Evolutionary conservation across 2,113 vertebrate species (phyloP).

Genomic region (Calcarius ornatus): DNA sequence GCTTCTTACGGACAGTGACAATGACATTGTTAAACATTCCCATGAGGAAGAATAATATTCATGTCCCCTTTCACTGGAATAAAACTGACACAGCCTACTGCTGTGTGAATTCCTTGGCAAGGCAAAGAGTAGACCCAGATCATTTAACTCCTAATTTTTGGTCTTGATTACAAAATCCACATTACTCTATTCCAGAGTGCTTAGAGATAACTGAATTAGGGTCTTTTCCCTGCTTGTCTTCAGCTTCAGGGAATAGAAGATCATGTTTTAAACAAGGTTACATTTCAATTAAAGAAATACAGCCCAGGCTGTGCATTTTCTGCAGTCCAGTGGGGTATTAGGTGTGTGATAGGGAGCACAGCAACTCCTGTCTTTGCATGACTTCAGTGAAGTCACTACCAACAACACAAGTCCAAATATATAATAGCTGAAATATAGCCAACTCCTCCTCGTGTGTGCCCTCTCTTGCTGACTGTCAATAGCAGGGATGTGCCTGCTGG

Average conservation of each 20-base stretch:
- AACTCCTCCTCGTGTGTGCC: background rate
- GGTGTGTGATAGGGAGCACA: background rate
- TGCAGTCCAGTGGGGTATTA: background rate
- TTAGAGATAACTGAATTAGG: background rate
- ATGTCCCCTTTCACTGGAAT: background rate
- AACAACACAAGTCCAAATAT: background rate
- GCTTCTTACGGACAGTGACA: slow-evolving; percentile 1
- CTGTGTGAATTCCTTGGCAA: background rate
- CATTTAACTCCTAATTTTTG: background rate
- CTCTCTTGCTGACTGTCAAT: background rate
- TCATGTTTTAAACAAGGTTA: background rate
- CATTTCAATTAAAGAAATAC: background rate
- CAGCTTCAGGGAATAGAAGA: background rate
- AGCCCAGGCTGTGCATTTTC: background rate
- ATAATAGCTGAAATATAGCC: background rate
- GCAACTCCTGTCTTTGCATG: background rate
- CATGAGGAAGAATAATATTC: background rate
- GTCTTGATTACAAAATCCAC: background rate
- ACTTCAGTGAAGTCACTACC: background rate
- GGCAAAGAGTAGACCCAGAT: background rate
- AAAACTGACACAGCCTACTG: background rate
- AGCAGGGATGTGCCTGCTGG: slow-evolving; percentile 41
- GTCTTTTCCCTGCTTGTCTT: background rate
- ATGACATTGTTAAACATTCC: slow-evolving; percentile 11
- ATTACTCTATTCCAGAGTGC: background rate